Evolutionary conservation across 2,797 vertebrate species (phyloP).

Genomic region (Merluccius polli): DNA sequence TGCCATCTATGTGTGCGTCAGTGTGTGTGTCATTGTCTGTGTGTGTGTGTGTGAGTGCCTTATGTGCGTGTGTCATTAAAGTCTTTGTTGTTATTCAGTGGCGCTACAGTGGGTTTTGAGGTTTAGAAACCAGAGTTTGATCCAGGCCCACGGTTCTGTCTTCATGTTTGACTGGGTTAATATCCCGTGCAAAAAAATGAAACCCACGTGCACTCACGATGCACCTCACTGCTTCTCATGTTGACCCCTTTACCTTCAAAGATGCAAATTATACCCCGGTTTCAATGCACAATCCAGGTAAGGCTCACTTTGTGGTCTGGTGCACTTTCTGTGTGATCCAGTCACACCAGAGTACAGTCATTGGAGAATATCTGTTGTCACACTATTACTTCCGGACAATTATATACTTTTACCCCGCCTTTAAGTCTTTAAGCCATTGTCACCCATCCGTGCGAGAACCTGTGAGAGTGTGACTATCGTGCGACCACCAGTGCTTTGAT

Average conservation of each 20-base stretch:
- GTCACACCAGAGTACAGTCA: neutral
- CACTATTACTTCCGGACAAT: neutral
- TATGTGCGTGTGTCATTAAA: neutral
- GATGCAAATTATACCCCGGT: neutral
- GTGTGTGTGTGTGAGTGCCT: slow-evolving; percentile 14
- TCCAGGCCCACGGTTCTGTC: neutral
- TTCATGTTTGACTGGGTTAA: neutral
- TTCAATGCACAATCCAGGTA: neutral
- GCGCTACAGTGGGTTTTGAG: neutral
- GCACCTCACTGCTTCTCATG: neutral
- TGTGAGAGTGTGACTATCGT: too few species aligned
- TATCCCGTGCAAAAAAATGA: neutral
- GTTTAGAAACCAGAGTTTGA: neutral
- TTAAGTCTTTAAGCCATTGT: too few species aligned
- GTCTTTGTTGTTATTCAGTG: neutral
- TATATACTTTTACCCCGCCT: neutral
- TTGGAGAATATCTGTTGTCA: too few species aligned
- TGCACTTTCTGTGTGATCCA: neutral
- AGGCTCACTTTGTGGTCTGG: neutral
- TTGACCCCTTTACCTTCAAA: neutral
- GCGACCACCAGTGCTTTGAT: too few species aligned
- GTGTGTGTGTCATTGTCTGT: neutral
- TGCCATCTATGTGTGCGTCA: slow-evolving; percentile 28
- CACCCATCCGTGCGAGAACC: too few species aligned
- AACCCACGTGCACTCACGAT: neutral